Conservation (phyloP, 2,888 invertebrate species). For the Neocrepidodera transversa region DNA sequence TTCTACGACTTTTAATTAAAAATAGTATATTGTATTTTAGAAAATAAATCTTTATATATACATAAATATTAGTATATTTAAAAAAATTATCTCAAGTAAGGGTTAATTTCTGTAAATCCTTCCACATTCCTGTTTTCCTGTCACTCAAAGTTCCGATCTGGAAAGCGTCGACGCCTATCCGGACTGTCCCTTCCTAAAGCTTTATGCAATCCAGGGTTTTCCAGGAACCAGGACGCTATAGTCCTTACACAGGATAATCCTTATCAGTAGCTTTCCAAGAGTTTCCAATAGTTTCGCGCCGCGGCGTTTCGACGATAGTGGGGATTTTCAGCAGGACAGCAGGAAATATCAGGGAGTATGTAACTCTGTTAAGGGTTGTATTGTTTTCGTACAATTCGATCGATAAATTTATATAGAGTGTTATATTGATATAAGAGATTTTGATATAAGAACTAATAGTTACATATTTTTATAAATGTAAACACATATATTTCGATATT, state of each 20-base stretch:
- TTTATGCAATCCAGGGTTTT: neutral
- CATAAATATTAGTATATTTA: too few relatives aligned
- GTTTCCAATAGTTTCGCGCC: neutral
- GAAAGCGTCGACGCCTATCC: slow-evolving; percentile 15
- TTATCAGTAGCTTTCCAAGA: slow-evolving; percentile 12
- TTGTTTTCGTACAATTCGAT: neutral
- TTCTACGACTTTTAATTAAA: too few relatives aligned
- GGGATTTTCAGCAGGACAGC: slow-evolving; percentile 17
- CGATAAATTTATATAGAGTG: neutral
- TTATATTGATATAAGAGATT: too few relatives aligned
- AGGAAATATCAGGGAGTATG: neutral
- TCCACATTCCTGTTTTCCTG: slow-evolving; percentile 6
- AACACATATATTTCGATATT: too few relatives aligned
- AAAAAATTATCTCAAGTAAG: too few relatives aligned
- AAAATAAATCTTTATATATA: too few relatives aligned
- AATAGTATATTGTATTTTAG: too few relatives aligned
- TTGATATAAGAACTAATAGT: too few relatives aligned
- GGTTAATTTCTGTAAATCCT: too few relatives aligned
- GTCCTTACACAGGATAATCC: neutral
- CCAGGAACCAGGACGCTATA: slow-evolving; percentile 13
- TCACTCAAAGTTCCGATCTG: slow-evolving; percentile 16
- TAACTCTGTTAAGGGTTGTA: neutral
- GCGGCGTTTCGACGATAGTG: slow-evolving; percentile 19
- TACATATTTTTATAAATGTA: too few relatives aligned
- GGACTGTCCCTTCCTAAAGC: neutral